Base-by-base conservation (phyloP, 2,113 vertebrate genomes). In the Tautogolabrus adspersus region DNA sequence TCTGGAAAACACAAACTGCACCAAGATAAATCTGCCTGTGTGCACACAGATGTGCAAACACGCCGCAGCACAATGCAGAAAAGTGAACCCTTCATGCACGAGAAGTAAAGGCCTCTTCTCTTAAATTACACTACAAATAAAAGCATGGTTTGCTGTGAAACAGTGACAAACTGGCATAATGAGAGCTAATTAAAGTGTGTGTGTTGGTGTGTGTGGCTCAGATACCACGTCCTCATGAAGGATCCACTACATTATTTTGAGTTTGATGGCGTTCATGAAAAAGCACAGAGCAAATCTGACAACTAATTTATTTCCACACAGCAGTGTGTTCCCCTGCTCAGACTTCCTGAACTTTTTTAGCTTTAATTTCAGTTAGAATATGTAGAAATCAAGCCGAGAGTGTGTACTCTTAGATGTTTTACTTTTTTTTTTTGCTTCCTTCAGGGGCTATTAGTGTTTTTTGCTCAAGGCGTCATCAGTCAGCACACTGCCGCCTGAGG, bases 121-220 rank as follows among this genome's bases (percentile, higher is more conserved):
- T 54, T 13, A 46, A 61, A 77, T 64, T 26, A 59, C 10, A 46
- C 8, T 23, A 18, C 15, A 49, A 49, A 3, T 47, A 16, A 19
- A 55, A 6, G 10, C 16, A 21, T 0, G 0, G 11, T 19, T 55
- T 18, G 47, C 57, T 72, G 10, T 5, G 15, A 83, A 77, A 79
- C 13, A 61, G 65, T 63, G 61, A 67, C 30, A 87, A 65, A 69
- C 23, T 54, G 44, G 68, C 69, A 47, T n/a, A 72, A 76, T 51
- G 58, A 46, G 59, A 70, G 69, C 62, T 76, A 75, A 78, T 88
- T 80, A 74, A 86, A 79, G 51, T 10, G 34, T 65, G 52, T 56
- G 40, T 76, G 47, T 56, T 22, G 77, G 51, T 12, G 46, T 65
- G 52, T 56, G 40, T 76, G 47, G 52, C 26, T 18, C 9, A 5